Evolutionary conservation across 2,797 vertebrate genomes (phyloP), one percentile per base, ranked within the genome.

Genomic region (Myotis planiceps): DNA sequence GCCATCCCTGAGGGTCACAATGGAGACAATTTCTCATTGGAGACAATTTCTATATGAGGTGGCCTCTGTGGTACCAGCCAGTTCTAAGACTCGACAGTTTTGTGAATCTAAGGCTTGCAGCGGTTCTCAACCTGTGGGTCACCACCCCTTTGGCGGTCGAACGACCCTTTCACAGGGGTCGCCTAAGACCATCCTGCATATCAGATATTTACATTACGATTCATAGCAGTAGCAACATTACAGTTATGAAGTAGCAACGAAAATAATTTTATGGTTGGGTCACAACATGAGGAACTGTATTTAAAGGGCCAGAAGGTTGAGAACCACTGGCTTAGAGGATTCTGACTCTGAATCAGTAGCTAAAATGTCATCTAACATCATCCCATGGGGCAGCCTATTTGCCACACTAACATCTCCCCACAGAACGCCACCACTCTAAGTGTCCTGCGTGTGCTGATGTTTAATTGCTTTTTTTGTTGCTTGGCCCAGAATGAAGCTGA

Each of bases 391-490:
- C 83, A 6, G 2, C 92, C 60, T 69, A 74, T 88, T 96, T 88
- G 39, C 66, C 89, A 96, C 14, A 60, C 53, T 87, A 95, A 96
- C 79, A 92, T 97, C 81, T 96, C 96, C 79, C 0, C 27, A 32
- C 55, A 82, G 89, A 95, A 97, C 72, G 88, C 88, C 88, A 93
- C 94, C 18, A 18, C 87, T 76, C 85, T 47, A n/a, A 82, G 84
- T 74, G 86, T 49, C 72, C 87, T 60, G 32, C 9, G 76, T 63
- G 87, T 14, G 89, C 95, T 92, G 92, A 51, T 83, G 55, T 96
- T 96, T 96, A 97, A 98, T 94, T 84, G 90, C 92, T 98, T 97
- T 95, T 90, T 90, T 92, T 86, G 78, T 53, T 92, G 92, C 81
- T 81, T 66, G 74, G 34, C 25, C 68, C 58, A 72, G 78, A 97